Percentiles rank a stretch among this genome's conserved stretches.
Evolutionary conservation across 1,140 invertebrate genomes (phyloP).

Genomic region (Zaprionus camerounensis): DNA sequence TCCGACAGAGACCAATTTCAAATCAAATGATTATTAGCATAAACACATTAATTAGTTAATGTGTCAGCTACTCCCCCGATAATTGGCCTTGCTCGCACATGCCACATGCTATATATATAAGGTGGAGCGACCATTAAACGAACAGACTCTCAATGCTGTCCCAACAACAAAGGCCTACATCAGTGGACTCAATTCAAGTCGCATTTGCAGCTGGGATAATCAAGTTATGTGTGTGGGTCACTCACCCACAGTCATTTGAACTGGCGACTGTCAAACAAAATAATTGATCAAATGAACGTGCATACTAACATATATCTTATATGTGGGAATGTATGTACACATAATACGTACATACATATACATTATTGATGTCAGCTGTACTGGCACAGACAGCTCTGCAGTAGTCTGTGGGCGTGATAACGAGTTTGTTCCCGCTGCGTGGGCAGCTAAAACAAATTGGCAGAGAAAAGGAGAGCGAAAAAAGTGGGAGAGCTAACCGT

Average conservation of each 20-base stretch:
- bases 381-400: conserved; percentile 22
- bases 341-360: conserved; percentile 48
- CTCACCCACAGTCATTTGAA: conserved; percentile 23
- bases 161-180: not conserved
- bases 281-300: conserved; percentile 69
- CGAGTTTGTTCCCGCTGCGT: conserved; percentile 27
- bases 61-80: not conserved
- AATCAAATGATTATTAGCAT: not conserved
- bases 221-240: conserved; percentile 53
- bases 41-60: conserved; percentile 9
- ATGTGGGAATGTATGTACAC: not conserved
- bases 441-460: conserved; percentile 10
- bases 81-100: not conserved
- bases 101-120: not conserved
- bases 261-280: conserved; percentile 57
- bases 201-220: conserved; percentile 38
- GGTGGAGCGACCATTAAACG: not conserved
- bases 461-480: not conserved
- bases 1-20: not conserved
- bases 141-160: not conserved
- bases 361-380: conserved; percentile 56
- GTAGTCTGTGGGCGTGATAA: conserved; percentile 18
- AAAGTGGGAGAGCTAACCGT: not conserved
- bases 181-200: not conserved
- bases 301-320: conserved; percentile 1